These are phyloP conservation scores for Drosophila imparisetae DNA, from an alignment of 2,888 invertebrate genomes.

Conservation along the genomic window DNA sequence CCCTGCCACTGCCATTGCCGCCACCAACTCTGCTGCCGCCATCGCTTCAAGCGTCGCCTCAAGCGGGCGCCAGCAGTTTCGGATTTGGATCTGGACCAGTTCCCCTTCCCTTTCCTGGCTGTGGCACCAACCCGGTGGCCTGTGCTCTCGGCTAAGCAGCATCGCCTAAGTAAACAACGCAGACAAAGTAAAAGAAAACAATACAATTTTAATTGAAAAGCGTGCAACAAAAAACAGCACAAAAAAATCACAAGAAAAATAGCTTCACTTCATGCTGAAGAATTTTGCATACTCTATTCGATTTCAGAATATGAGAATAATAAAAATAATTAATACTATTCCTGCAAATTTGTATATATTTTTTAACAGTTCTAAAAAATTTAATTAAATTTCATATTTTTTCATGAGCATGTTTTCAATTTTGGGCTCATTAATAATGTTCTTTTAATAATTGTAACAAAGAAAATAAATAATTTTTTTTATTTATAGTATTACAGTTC, in stretches of 20 bases:
- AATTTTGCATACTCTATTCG: conserved; percentile 19
- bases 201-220: conserved; percentile 85
- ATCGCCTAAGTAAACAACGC: conserved; percentile 82
- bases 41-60: conserved; percentile 14
- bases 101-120: conserved; percentile 21
- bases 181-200: conserved; percentile 84
- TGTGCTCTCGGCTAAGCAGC: conserved; percentile 60
- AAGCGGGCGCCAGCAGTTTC: conserved; percentile 52
- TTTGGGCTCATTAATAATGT: too few relatives aligned
- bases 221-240: conserved; percentile 41
- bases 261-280: neutral
- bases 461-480: too few relatives aligned
- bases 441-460: too few relatives aligned
- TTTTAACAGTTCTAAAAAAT: neutral
- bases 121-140: conserved; percentile 35
- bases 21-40: conserved; percentile 23
- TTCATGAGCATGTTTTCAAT: too few relatives aligned
- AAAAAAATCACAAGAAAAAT: conserved; percentile 46
- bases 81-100: conserved; percentile 39
- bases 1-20: conserved; percentile 9
- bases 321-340: neutral
- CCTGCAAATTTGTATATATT: neutral
- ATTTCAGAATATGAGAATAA: too few relatives aligned
- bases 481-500: neutral
- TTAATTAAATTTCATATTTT: too few relatives aligned